These are phyloP conservation scores for Malurus leucopterus DNA, from an alignment of 2,797 vertebrate genomes.

Conservation along the genomic window DNA sequence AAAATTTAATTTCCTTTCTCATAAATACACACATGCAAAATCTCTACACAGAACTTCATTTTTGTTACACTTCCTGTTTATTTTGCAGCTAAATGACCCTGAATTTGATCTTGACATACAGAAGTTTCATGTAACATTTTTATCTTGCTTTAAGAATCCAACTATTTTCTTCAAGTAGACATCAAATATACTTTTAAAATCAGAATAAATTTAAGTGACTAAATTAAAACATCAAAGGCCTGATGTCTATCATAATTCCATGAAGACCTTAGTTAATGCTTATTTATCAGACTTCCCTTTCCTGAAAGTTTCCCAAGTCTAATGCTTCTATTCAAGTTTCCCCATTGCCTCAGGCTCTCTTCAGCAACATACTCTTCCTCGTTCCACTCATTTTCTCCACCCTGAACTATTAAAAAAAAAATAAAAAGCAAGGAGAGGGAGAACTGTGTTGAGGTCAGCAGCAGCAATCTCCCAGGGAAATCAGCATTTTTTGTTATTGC, in stretches of 20 bases:
- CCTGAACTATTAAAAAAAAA: not conserved
- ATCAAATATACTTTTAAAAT: not conserved
- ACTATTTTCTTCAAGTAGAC: not conserved
- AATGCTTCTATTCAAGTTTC: not conserved
- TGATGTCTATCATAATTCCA: not conserved
- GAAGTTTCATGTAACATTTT: not conserved
- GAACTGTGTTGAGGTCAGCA: not conserved
- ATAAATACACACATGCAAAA: not conserved
- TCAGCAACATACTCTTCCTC: not conserved
- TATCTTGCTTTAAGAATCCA: not conserved
- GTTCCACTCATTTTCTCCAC: not conserved
- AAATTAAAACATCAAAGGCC: not conserved
- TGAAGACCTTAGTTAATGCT: not conserved
- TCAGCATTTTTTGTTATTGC: not conserved
- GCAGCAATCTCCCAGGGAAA: not conserved
- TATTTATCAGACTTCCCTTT: not conserved
- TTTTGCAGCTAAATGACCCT: not conserved
- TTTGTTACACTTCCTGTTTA: not conserved
- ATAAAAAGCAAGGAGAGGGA: not conserved
- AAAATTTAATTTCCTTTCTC: not conserved
- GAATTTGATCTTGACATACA: not conserved
- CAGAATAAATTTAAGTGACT: not conserved
- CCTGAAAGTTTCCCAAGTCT: not conserved
- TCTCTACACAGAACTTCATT: not conserved
- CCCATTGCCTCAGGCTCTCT: not conserved